phyloP scores from a whole-genome alignment of 1,140 invertebrate species.

The Drosophila carrolli region DNA sequence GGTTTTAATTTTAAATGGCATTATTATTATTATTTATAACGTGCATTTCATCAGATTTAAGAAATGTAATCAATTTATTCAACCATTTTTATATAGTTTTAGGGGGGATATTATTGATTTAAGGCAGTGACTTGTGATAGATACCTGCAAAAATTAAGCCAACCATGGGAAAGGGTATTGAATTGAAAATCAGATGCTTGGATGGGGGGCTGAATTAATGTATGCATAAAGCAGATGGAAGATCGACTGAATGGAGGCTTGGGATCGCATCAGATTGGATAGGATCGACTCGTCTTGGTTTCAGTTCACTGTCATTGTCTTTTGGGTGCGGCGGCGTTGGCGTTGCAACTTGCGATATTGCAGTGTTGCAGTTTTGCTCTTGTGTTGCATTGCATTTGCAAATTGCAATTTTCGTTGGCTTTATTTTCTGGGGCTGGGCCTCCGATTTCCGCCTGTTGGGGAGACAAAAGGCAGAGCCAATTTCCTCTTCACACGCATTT shows the following conservation, averaged over 20 bases:
- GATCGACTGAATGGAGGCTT: constrained; percentile 8
- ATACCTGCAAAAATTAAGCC: not conserved
- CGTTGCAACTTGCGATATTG: constrained; percentile 20
- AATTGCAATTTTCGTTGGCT: constrained; percentile 20
- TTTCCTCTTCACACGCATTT: constrained; percentile 53
- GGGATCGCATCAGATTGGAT: constrained; percentile 1
- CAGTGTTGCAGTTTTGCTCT: not conserved
- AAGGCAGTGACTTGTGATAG: not conserved
- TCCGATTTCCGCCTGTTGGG: constrained; percentile 50
- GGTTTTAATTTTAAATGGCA: no score
- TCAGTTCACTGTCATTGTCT: constrained; percentile 62
- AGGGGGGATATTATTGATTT: no score
- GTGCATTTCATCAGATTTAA: no score
- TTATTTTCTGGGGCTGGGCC: constrained; percentile 29
- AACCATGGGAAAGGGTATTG: constrained; percentile 11
- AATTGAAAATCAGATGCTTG: not conserved
- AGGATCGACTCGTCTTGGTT: constrained; percentile 5
- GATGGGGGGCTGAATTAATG: constrained; percentile 17
- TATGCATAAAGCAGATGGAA: constrained; percentile 12
- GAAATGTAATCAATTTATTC: no score
- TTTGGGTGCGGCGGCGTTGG: constrained; percentile 39
- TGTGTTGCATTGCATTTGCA: constrained; percentile 34
- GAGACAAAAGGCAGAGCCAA: constrained; percentile 20
- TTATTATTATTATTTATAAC: no score
- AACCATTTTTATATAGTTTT: no score